Base-by-base conservation (phyloP, 2,113 vertebrate species). In the Rana temporaria region DNA sequence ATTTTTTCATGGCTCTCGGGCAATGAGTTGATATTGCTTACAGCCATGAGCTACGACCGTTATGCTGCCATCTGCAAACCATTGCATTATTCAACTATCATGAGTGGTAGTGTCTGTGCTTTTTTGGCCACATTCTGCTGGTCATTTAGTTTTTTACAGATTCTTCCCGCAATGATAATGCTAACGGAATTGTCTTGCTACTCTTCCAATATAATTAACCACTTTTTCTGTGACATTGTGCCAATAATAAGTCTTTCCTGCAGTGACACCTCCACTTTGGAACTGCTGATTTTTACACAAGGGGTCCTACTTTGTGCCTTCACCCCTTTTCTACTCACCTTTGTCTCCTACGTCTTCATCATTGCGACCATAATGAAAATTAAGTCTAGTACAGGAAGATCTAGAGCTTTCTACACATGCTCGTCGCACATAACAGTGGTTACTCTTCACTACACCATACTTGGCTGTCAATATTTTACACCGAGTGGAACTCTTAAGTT, bases 41-140 rank as follows among this genome's bases (percentile, higher is more conserved):
- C 71, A 4, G 71, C 55, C 55, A 74, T 74, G 71, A 59, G 71
- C 70, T 73, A 56, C 32, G 70, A 73, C 24, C 70, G 70, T 14
- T 73, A 56, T 57, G 17, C 19, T 48, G 42, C 42, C 42, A 48
- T 48, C 12, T 48, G 42, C 42, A 48, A 48, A 6, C 42, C 42
- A 48, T 48, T 69, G 38, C 34, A 32, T 19, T 69, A 69, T 32
- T 42, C 6, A 18, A 16, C 4, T 1, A 1, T 56, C 1, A 73
- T 73, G 70, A 73, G 16, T 14, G 4, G 18, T 1, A 73, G 53
- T 9, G 52, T 73, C 24, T 74, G 71, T 59, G 22, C 2, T n/a
- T 2, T 8, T 2, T n/a, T 74, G 30, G 71, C 71, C 8, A 24
- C 2, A 32, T 11, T 34, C 1, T 59, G 71, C n/a, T 74, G 71